Conservation (phyloP, 2,888 invertebrate genomes). For the Ophion slaviceki region DNA sequence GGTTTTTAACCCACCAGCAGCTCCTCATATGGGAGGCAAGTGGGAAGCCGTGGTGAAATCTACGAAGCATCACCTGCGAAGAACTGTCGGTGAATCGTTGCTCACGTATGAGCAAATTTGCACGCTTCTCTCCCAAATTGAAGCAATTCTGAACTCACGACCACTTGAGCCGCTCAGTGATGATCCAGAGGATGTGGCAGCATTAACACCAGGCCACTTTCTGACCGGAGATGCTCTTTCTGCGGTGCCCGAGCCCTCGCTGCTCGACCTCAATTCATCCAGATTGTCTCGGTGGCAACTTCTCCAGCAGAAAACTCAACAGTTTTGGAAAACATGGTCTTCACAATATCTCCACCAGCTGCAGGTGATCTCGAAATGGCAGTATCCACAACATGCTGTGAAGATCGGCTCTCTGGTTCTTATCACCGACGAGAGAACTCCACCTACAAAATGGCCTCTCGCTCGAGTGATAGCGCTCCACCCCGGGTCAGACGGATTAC, state of each 20-base stretch:
- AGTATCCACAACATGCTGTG: neutral
- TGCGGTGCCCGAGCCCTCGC: constrained; percentile 67
- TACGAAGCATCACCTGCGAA: constrained; percentile 69
- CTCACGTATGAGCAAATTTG: constrained; percentile 72
- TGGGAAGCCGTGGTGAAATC: constrained; percentile 74
- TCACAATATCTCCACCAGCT: neutral
- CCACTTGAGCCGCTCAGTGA: constrained; percentile 69
- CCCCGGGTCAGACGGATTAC: neutral
- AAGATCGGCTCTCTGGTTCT: neutral
- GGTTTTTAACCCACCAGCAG: constrained; percentile 71
- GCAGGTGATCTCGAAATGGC: constrained; percentile 12
- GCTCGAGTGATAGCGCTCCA: neutral
- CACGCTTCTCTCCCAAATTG: constrained; percentile 70
- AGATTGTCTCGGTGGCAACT: constrained; percentile 3
- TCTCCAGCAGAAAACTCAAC: neutral
- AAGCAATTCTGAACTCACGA: constrained; percentile 71
- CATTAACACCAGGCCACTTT: constrained; percentile 76
- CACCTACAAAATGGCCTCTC: neutral
- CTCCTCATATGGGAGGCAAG: constrained; percentile 73
- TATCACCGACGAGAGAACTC: neutral
- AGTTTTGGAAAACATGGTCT: constrained; percentile 22
- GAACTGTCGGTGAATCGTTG: constrained; percentile 58
- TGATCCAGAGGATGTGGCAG: constrained; percentile 64
- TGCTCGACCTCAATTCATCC: neutral
- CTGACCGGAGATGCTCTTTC: constrained; percentile 69